Conservation (phyloP, 2,888 invertebrate species). For the Hyposoter dolosus region DNA sequence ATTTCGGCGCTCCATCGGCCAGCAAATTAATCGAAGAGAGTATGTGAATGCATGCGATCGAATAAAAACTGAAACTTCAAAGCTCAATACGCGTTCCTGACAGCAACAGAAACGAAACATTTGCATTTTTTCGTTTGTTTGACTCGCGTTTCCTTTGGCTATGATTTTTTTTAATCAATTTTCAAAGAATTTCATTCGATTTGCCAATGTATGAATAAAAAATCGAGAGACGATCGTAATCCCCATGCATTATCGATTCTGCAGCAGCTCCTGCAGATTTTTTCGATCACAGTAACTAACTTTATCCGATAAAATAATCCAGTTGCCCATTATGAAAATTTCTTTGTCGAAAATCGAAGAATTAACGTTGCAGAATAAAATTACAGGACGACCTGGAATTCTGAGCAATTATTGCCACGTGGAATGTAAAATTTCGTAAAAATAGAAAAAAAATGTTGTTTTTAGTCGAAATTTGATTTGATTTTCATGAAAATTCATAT, state of each 20-base stretch:
- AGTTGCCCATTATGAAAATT: background rate
- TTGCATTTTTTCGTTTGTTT: slow-evolving; percentile 10
- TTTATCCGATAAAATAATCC: background rate
- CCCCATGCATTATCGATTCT: background rate
- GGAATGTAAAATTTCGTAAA: no score
- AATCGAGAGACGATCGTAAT: background rate
- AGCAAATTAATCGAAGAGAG: slow-evolving; percentile 66
- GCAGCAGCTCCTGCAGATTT: background rate
- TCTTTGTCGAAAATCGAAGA: no score
- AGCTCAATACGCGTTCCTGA: slow-evolving; percentile 51
- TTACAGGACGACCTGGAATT: no score
- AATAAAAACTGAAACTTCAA: slow-evolving; percentile 57
- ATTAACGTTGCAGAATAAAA: no score
- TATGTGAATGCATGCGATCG: slow-evolving; percentile 25
- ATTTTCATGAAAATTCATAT: no score
- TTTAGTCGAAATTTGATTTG: no score
- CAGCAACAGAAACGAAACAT: slow-evolving; percentile 23
- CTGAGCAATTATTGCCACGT: no score
- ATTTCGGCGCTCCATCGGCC: slow-evolving; percentile 29
- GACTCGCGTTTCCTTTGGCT: slow-evolving; percentile 15
- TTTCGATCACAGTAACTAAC: background rate
- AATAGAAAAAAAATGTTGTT: no score
- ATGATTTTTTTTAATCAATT: background rate
- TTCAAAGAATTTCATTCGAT: slow-evolving; percentile 1
- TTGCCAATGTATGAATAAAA: background rate